Conservation (phyloP, 2,888 invertebrate species). For the Xestobium rufovillosum region DNA sequence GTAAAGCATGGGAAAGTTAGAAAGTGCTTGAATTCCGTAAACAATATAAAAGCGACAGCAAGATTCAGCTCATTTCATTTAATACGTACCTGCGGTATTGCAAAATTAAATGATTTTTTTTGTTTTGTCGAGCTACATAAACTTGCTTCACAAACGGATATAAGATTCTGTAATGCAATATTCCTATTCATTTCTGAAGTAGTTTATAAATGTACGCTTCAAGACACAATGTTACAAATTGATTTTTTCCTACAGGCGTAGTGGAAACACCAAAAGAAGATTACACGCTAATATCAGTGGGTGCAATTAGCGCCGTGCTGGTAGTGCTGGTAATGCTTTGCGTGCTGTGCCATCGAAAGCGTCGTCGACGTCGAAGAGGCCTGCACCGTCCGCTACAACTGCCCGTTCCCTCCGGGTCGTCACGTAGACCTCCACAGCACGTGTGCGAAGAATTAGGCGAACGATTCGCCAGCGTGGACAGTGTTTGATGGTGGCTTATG, state of each 20-base stretch:
- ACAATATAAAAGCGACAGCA: too few species aligned
- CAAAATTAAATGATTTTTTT: too few species aligned
- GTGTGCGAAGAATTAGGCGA: constrained; percentile 51
- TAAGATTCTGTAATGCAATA: too few species aligned
- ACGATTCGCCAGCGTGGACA: constrained; percentile 50
- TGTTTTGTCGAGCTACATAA: too few species aligned
- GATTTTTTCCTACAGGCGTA: constrained; percentile 45
- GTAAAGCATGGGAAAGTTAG: too few species aligned
- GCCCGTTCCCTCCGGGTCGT: constrained; percentile 36
- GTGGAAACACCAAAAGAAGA: constrained; percentile 37
- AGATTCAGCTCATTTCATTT: too few species aligned
- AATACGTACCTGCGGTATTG: too few species aligned
- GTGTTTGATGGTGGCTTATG: constrained; percentile 47
- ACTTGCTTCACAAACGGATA: too few species aligned
- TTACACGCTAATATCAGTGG: constrained; percentile 35
- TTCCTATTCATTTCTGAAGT: too few species aligned
- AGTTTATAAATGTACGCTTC: too few species aligned
- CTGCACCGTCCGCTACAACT: constrained; percentile 41
- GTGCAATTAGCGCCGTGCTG: constrained; percentile 42
- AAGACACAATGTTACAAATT: too few species aligned
- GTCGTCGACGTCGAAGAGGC: constrained; percentile 44
- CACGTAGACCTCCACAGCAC: constrained; percentile 42
- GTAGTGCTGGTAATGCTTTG: constrained; percentile 42
- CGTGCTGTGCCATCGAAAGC: constrained; percentile 51
- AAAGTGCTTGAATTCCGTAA: too few species aligned